phyloP scores from a whole-genome alignment of 2,113 vertebrate species.

The Lycaon pictus region DNA sequence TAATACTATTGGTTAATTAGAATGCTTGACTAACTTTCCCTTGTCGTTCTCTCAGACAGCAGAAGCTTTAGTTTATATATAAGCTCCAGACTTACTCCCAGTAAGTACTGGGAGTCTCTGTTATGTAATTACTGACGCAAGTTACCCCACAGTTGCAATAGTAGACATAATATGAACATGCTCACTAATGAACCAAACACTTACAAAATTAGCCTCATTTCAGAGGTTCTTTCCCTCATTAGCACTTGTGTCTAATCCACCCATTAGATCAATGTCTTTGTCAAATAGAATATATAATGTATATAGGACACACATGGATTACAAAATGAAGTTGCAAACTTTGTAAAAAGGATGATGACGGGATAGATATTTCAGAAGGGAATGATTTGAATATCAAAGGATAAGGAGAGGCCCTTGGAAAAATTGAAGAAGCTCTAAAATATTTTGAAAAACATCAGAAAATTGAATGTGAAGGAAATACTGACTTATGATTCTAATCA shows the following conservation, averaged over 20 bases:
- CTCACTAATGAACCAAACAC: background rate
- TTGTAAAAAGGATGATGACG: background rate
- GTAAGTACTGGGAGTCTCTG: background rate
- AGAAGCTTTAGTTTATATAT: background rate
- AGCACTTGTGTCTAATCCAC: background rate
- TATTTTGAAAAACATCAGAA: background rate
- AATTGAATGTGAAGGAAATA: background rate
- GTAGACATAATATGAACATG: background rate
- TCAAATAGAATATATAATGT: background rate
- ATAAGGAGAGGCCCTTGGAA: background rate
- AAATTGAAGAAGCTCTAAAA: background rate
- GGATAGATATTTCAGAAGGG: background rate
- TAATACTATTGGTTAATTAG: background rate
- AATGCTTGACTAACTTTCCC: background rate
- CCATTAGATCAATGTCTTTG: slow-evolving; percentile 36
- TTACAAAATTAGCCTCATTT: background rate
- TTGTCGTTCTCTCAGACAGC: background rate
- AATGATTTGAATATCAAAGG: slow-evolving; percentile 22
- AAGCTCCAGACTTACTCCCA: background rate
- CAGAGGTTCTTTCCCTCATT: slow-evolving; percentile 17
- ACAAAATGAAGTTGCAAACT: background rate
- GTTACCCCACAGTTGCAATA: background rate
- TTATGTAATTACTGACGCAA: background rate
- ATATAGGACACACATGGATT: background rate
- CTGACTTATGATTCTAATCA: background rate